Percentiles rank a stretch among this genome's conserved stretches.
Evolutionary conservation across 1,140 invertebrate genomes (phyloP).

Genomic region (Listronotus oregonensis): DNA sequence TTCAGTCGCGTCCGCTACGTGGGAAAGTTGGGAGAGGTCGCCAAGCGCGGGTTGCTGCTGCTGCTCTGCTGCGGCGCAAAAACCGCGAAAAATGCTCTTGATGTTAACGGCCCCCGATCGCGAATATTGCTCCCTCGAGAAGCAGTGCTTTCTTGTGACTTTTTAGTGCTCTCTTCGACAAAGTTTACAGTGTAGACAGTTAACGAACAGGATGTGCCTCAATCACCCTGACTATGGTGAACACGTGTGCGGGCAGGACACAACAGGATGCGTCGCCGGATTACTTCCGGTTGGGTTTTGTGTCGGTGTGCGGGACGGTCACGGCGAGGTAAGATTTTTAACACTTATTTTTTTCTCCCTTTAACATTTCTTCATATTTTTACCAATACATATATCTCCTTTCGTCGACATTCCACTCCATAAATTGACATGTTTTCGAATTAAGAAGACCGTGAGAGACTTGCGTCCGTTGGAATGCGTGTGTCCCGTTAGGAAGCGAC

Average conservation of each 20-base stretch:
- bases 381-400: background rate
- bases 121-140: conserved; percentile 7
- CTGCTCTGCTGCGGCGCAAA: conserved; percentile 22
- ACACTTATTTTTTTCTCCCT: background rate
- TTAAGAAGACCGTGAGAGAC: conserved; percentile 33
- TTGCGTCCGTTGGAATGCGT: conserved; percentile 42
- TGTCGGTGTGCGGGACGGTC: conserved; percentile 19
- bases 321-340: conserved; percentile 30
- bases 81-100: conserved; percentile 14
- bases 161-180: conserved; percentile 1
- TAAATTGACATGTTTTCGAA: conserved; percentile 18
- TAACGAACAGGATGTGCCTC: conserved; percentile 36
- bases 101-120: background rate
- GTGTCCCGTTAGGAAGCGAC: conserved; percentile 42
- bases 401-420: background rate
- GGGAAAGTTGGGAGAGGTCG: conserved; percentile 32
- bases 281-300: conserved; percentile 25
- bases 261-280: conserved; percentile 40
- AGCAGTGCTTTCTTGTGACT: conserved; percentile 2
- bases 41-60: conserved; percentile 5
- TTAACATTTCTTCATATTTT: background rate
- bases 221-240: conserved; percentile 21
- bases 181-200: background rate
- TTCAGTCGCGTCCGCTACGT: conserved; percentile 25
- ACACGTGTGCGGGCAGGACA: conserved; percentile 35